Conservation (phyloP, 2,113 vertebrate species). For the Ptilorrhoa leucosticta region DNA sequence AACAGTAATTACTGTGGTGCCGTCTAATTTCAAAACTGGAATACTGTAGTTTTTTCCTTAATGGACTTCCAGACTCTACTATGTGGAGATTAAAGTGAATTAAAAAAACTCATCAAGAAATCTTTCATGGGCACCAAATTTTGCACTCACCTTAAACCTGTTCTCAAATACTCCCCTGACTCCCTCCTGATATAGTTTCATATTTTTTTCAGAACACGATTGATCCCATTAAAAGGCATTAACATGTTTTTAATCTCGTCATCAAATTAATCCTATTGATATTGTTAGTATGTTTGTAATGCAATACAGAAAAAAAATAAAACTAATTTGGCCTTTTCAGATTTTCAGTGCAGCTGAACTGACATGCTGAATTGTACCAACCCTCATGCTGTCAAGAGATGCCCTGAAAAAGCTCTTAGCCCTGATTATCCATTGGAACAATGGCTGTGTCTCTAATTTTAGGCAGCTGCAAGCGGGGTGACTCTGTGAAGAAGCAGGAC, state of each 20-base stretch:
- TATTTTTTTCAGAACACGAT: background rate
- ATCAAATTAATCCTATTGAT: background rate
- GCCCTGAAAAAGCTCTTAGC: constrained; percentile 3
- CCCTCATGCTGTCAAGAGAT: background rate
- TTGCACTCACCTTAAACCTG: background rate
- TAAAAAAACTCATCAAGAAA: background rate
- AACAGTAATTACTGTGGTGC: background rate
- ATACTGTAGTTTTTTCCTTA: background rate
- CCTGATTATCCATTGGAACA: constrained; percentile 19
- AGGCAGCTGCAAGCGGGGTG: background rate
- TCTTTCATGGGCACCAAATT: background rate
- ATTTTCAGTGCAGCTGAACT: background rate
- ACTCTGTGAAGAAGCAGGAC: background rate
- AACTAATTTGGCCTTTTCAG: background rate
- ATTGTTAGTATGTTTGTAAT: background rate
- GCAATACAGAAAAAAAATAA: background rate
- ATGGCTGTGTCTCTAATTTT: background rate
- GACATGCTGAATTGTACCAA: background rate
- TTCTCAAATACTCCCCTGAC: background rate
- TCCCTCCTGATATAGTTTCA: background rate
- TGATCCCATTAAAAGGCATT: background rate
- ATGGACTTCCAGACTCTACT: background rate
- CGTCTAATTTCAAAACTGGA: background rate
- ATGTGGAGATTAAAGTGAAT: background rate
- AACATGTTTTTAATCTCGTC: background rate